Conservation (phyloP, 2,888 invertebrate species). For the Bedellia somnulentella region DNA sequence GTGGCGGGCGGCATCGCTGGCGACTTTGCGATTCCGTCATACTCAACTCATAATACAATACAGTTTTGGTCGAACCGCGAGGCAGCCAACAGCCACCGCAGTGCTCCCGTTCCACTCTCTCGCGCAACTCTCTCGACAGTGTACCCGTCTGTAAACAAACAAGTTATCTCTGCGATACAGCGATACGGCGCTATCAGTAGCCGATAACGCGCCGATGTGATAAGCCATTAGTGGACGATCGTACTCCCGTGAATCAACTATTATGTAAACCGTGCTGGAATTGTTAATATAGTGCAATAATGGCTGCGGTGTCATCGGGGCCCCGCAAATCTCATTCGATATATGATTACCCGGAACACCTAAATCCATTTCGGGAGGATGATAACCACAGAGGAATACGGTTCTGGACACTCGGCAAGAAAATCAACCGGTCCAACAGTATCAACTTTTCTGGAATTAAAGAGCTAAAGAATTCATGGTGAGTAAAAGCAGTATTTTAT, state of each 20-base stretch:
- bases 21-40: not conserved
- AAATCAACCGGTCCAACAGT: slow-evolving; percentile 34
- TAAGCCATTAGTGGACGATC: slow-evolving; percentile 52
- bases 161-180: slow-evolving; percentile 49
- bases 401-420: slow-evolving; percentile 63
- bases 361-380: slow-evolving; percentile 75
- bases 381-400: slow-evolving; percentile 64
- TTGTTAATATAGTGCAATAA: slow-evolving; percentile 20
- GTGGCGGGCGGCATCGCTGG: slow-evolving; percentile 5
- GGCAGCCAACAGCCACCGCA: slow-evolving; percentile 26
- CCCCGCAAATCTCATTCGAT: slow-evolving; percentile 59
- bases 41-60: slow-evolving; percentile 14
- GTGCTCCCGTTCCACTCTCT: slow-evolving; percentile 4
- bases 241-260: slow-evolving; percentile 18
- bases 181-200: slow-evolving; percentile 35
- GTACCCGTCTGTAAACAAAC: slow-evolving; percentile 53
- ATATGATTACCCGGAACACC: slow-evolving; percentile 74
- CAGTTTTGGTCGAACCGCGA: slow-evolving; percentile 32
- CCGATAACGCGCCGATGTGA: slow-evolving; percentile 47
- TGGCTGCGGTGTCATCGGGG: slow-evolving; percentile 41
- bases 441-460: slow-evolving; percentile 64
- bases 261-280: slow-evolving; percentile 46
- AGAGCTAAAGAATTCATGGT: slow-evolving; percentile 63
- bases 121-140: slow-evolving; percentile 14
- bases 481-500: no score